Percentiles rank a stretch among this genome's conserved stretches.
These are phyloP conservation scores for Tetramorium simillimum DNA, from an alignment of 1,140 invertebrate genomes.

Conservation along the genomic window DNA sequence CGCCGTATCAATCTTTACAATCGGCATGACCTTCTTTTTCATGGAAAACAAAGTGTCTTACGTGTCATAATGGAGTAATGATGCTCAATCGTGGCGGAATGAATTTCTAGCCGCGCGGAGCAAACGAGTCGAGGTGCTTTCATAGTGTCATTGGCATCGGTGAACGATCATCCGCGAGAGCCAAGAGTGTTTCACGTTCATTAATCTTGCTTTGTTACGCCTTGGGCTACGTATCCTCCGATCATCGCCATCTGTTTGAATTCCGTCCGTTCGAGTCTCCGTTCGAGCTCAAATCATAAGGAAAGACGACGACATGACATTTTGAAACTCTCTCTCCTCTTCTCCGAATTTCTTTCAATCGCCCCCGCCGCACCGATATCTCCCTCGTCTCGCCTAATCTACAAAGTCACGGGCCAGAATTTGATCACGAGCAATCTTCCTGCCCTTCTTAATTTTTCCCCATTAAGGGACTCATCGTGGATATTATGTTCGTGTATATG, in stretches of 20 bases:
- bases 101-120: not conserved
- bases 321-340: not conserved
- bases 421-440: not conserved
- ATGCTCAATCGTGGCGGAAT: not conserved
- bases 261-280: not conserved
- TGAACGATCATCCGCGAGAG: conserved; percentile 42
- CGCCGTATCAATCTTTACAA: not conserved
- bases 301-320: not conserved
- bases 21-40: not conserved
- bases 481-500: not conserved
- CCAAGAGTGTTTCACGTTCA: conserved; percentile 46
- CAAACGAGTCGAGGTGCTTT: not conserved
- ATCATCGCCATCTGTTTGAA: conserved; percentile 64
- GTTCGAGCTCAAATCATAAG: conserved; percentile 6
- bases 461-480: not conserved
- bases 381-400: not conserved
- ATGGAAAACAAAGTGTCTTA: not conserved
- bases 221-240: conserved; percentile 46
- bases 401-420: not conserved
- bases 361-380: not conserved
- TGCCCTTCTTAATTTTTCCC: not conserved
- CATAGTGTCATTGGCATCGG: conserved; percentile 28
- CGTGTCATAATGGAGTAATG: not conserved
- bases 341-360: not conserved
- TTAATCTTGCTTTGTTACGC: conserved; percentile 74